A percentile compares a stretch with the other conserved stretches of the same genome.
These are phyloP conservation scores for Drosophila sp. DNA, from an alignment of 1,140 invertebrate species.

Conservation along the genomic window DNA sequence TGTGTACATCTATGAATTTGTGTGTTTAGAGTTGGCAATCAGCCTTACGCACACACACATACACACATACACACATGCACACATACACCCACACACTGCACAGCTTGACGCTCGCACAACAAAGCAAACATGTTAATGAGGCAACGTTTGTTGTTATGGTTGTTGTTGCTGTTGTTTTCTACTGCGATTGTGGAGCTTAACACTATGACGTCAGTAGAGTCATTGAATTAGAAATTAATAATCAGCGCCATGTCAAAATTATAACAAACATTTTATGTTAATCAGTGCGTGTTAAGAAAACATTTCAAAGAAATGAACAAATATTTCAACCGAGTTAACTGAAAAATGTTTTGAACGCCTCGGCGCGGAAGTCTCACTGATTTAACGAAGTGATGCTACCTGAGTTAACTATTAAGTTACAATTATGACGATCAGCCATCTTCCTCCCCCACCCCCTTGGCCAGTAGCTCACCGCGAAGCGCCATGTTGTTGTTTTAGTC, in stretches of 20 bases:
- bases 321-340: constrained; percentile 28
- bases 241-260: constrained; percentile 63
- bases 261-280: constrained; percentile 75
- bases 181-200: constrained; percentile 52
- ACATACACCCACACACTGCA: constrained; percentile 30
- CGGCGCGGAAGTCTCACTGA: constrained; percentile 35
- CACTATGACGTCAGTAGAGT: constrained; percentile 80
- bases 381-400: constrained; percentile 46
- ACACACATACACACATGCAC: constrained; percentile 27
- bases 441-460: neutral
- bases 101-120: constrained; percentile 40
- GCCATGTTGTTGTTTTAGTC: neutral
- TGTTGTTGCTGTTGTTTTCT: constrained; percentile 19
- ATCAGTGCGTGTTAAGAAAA: constrained; percentile 42
- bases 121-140: constrained; percentile 64
- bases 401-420: constrained; percentile 77
- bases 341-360: constrained; percentile 13
- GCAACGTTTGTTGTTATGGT: constrained; percentile 16
- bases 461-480: neutral
- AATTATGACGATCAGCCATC: constrained; percentile 43
- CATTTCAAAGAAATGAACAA: constrained; percentile 19
- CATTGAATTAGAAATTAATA: constrained; percentile 80
- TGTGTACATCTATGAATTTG: neutral
- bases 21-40: constrained; percentile 28
- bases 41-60: constrained; percentile 31